Evolutionary conservation across 1,140 invertebrate genomes (phyloP).

Genomic region (Hyposmocoma kahamanoa): DNA sequence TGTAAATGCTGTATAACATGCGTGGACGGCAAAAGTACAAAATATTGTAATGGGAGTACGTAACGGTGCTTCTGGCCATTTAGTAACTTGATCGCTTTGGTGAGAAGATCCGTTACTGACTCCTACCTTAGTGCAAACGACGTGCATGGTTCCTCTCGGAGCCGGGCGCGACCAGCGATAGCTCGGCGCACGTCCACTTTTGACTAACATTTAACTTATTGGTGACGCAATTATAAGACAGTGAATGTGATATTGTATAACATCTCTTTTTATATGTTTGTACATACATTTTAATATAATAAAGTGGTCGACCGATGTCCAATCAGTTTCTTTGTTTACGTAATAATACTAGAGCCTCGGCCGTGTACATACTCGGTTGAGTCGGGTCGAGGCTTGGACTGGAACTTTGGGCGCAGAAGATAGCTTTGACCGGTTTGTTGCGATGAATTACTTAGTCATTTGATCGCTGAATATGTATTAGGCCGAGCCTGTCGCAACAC

Average conservation of each 20-base stretch:
- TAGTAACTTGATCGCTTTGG: background rate
- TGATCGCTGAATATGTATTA: too few species aligned
- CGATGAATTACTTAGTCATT: too few species aligned
- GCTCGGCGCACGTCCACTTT: slow-evolving; percentile 14
- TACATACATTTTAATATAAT: slow-evolving; percentile 49
- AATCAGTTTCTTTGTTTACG: slow-evolving; percentile 27
- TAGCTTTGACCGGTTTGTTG: too few species aligned
- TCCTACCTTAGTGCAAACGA: slow-evolving; percentile 7
- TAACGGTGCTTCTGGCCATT: background rate
- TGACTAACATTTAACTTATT: slow-evolving; percentile 58
- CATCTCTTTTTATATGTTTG: slow-evolving; percentile 52
- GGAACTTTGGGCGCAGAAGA: too few species aligned
- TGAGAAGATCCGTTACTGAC: slow-evolving; percentile 21
- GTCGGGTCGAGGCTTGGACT: too few species aligned
- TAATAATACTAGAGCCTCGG: too few species aligned
- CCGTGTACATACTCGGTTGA: too few species aligned
- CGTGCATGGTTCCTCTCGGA: too few species aligned
- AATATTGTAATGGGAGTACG: background rate
- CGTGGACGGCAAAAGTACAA: background rate
- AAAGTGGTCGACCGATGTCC: slow-evolving; percentile 30
- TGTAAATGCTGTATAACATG: background rate
- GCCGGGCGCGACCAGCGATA: too few species aligned
- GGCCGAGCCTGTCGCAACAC: background rate
- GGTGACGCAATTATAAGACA: slow-evolving; percentile 47
- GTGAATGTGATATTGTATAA: slow-evolving; percentile 57